Percentiles rank a stretch among this genome's conserved stretches.
These are phyloP conservation scores for Poeciliopsis turneri DNA, from an alignment of 2,797 vertebrate species.

Conservation along the genomic window DNA sequence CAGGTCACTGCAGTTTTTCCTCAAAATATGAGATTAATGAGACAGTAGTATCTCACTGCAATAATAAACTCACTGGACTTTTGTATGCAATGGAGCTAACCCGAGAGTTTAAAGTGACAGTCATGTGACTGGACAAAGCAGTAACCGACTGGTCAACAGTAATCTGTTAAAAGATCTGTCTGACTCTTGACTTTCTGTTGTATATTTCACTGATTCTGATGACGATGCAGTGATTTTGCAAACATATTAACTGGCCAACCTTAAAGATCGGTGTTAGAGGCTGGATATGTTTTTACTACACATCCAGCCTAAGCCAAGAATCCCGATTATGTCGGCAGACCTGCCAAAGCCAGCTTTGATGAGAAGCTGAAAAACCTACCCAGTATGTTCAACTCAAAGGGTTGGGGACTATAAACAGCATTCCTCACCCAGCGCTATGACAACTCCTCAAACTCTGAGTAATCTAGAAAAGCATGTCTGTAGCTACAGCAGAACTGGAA, in stretches of 20 bases:
- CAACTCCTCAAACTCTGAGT: slow-evolving; percentile 67
- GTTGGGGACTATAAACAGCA: slow-evolving; percentile 69
- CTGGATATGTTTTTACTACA: slow-evolving; percentile 54
- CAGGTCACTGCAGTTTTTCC: not conserved
- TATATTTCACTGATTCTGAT: slow-evolving; percentile 3
- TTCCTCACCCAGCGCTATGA: slow-evolving; percentile 74
- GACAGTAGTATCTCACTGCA: not conserved
- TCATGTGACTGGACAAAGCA: not conserved
- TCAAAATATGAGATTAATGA: not conserved
- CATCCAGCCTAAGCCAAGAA: slow-evolving; percentile 70
- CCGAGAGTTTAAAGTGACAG: not conserved
- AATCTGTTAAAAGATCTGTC: not conserved
- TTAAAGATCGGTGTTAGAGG: slow-evolving; percentile 30
- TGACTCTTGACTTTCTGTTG: not conserved
- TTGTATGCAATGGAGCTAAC: not conserved
- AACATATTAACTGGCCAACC: slow-evolving; percentile 25
- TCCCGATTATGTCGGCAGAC: slow-evolving; percentile 69
- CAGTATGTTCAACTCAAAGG: slow-evolving; percentile 72
- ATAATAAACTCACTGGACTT: not conserved
- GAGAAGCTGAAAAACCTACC: slow-evolving; percentile 64
- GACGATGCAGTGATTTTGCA: slow-evolving; percentile 21
- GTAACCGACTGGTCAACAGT: not conserved
- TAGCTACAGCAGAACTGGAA: slow-evolving; percentile 36
- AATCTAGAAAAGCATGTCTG: slow-evolving; percentile 31
- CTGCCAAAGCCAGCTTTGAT: slow-evolving; percentile 69